Percentiles rank a stretch among this genome's conserved stretches.
phyloP scores from a whole-genome alignment of 2,888 invertebrate species.

The Stenurella melanura region DNA sequence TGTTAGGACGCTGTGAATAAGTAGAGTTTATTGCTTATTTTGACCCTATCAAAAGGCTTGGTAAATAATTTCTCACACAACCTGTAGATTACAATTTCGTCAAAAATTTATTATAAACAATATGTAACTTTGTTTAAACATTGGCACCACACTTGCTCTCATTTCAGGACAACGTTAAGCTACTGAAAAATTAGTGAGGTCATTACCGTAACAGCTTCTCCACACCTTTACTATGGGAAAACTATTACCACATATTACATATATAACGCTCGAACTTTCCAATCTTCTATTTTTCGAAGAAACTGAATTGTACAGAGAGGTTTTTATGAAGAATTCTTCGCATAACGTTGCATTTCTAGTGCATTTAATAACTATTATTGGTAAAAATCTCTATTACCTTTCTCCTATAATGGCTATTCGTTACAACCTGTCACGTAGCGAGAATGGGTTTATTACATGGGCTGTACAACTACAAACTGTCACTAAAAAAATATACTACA shows the following conservation, averaged over 20 bases:
- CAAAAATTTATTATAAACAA: too few species aligned
- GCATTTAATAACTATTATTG: conserved; percentile 2
- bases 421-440: conserved; percentile 27
- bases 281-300: neutral
- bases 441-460: conserved; percentile 13
- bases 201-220: neutral
- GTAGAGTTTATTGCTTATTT: too few species aligned
- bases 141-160: too few species aligned
- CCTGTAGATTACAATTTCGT: too few species aligned
- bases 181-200: neutral
- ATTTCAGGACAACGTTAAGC: too few species aligned
- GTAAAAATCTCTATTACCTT: conserved; percentile 29
- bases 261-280: conserved; percentile 9
- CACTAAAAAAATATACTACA: neutral
- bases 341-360: conserved; percentile 26
- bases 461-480: neutral
- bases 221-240: neutral
- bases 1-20: too few species aligned
- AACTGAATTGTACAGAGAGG: neutral
- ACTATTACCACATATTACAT: neutral
- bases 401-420: conserved; percentile 20
- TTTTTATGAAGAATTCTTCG: conserved; percentile 12
- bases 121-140: too few species aligned
- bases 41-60: too few species aligned
- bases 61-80: too few species aligned